phyloP scores from a whole-genome alignment of 2,113 vertebrate species.

The Chunga burmeisteri region DNA sequence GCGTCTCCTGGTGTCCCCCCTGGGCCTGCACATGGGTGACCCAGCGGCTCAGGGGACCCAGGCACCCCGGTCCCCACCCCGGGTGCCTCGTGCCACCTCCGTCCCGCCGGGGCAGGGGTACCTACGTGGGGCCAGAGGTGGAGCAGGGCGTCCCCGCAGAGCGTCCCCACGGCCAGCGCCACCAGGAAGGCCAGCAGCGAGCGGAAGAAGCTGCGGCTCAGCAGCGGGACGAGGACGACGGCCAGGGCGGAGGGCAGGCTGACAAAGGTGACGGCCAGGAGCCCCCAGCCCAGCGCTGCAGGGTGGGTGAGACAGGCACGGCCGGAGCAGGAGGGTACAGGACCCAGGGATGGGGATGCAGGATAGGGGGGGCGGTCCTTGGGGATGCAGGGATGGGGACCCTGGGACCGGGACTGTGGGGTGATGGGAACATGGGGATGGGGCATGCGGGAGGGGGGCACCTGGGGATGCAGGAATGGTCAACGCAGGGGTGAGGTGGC shows the following conservation, averaged over 20 bases:
- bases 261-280: conserved; percentile 74
- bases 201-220: conserved; percentile 54
- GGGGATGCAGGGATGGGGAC: neutral
- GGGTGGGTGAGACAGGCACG: neutral
- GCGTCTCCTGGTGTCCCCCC: neutral
- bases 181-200: conserved; percentile 80
- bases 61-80: accelerated
- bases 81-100: neutral
- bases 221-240: conserved; percentile 68
- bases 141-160: conserved; percentile 84
- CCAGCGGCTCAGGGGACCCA: accelerated
- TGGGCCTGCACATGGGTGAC: neutral
- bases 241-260: conserved; percentile 78
- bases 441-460: accelerated
- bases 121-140: conserved; percentile 84
- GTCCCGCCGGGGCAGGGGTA: accelerated
- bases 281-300: conserved; percentile 76
- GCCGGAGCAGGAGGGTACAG: neutral
- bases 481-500: neutral
- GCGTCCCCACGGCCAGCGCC: conserved; percentile 82
- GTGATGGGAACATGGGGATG: neutral
- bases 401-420: neutral
- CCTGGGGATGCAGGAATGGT: neutral
- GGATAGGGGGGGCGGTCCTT: too few species aligned
- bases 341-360: neutral